Base-by-base conservation (phyloP, 2,113 vertebrate species). In the Collichthys lucidus region DNA sequence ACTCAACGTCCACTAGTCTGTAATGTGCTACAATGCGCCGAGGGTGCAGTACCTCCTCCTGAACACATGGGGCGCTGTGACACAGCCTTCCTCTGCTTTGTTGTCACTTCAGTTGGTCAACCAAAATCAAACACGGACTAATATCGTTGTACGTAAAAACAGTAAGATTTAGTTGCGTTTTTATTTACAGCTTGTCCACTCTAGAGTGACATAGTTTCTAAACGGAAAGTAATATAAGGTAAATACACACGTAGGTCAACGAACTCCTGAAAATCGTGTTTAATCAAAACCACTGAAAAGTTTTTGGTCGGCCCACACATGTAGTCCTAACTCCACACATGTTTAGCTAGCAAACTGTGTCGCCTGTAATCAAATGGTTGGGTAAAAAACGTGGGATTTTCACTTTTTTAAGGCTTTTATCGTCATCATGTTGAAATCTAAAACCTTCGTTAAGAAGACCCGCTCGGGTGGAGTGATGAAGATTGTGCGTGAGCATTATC, bases 401-500 rank as follows among this genome's bases (percentile, higher is more conserved):
- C 4, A 74, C 3, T 0, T 61, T 20, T 20, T 52, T 9, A 0
- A 11, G 11, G 5, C 4, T n/a, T 57, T 1, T n/a, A 35, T 46
- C 16, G 15, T 20, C 42, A 65, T 40, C 65, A 99, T 99, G 98
- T 92, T 98, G 50, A 98, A 97, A 22, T 97, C 97, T 14, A 98
- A 96, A 87, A 96, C 96, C 0, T 99, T 99, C 85, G 90, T 99
- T 20, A 98, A 96, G 83, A 98, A 98, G 88, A 99, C 97, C 16
- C 96, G 98, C 15, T 94, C 96, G 9, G 98, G 98, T 0, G 94
- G 96, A 2, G 96, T 99, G 74, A 82, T 98, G 94, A 99, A 99
- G 74, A 93, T 99, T 59, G 98, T 99, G 49, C 96, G 97, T 6
- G 98, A 99, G 80, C 98, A 99, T 83, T 99, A 99, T 83, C 83